These are phyloP conservation scores for Haliclystus octoradiatus DNA, from an alignment of 30 jellyfish, hydroid and myxozoan species.

Conservation along the genomic window DNA sequence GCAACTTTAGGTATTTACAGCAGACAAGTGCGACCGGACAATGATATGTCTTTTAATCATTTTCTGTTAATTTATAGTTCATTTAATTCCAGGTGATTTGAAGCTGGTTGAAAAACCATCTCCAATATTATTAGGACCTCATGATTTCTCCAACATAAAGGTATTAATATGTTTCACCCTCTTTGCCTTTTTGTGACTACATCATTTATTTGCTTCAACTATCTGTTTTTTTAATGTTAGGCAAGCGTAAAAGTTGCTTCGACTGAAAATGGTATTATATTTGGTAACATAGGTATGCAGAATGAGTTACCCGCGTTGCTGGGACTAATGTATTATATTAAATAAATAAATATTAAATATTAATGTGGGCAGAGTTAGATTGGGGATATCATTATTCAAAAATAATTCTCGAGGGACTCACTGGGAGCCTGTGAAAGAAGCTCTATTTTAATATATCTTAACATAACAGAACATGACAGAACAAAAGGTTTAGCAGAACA, in stretches of 20 bases:
- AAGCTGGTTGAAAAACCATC: constrained; percentile 90
- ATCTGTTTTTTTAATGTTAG: constrained; percentile 6
- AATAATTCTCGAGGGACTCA: too few relatives aligned
- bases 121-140: constrained; percentile 75
- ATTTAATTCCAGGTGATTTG: constrained; percentile 50
- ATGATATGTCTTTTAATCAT: not conserved
- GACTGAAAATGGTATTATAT: constrained; percentile 88
- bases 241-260: constrained; percentile 94
- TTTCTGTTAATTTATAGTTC: not conserved
- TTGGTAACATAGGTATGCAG: constrained; percentile 70
- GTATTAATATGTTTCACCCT: constrained; percentile 1
- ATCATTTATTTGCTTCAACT: not conserved
- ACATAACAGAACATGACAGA: too few relatives aligned
- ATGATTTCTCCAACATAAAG: constrained; percentile 85
- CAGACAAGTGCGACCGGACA: not conserved
- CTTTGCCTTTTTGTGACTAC: not conserved
- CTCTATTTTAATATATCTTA: too few relatives aligned
- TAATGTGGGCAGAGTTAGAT: too few relatives aligned
- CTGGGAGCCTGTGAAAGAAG: too few relatives aligned
- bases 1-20: constrained; percentile 47
- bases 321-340: too few relatives aligned
- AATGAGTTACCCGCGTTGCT: too few relatives aligned
- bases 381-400: too few relatives aligned
- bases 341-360: too few relatives aligned
- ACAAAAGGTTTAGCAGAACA: too few relatives aligned